phyloP scores from a whole-genome alignment of 2,113 vertebrate species.

The Cichladusa arquata region DNA sequence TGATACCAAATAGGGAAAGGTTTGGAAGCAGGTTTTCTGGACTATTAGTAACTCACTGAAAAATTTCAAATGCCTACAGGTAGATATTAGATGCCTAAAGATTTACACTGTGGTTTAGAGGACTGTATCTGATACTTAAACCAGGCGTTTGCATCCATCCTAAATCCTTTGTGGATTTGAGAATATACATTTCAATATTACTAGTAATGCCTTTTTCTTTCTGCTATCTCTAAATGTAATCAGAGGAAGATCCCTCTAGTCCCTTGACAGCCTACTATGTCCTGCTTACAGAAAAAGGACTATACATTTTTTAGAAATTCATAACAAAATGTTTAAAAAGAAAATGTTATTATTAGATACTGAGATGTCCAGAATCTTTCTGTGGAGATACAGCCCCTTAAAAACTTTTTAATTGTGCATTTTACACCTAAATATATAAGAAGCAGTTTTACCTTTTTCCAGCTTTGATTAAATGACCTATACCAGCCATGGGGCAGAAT shows the following conservation, averaged over 20 bases:
- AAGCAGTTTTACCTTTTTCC: neutral
- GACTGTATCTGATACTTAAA: neutral
- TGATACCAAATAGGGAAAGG: neutral
- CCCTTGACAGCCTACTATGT: neutral
- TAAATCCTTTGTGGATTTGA: neutral
- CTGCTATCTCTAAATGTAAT: neutral
- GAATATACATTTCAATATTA: neutral
- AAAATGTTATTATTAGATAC: neutral
- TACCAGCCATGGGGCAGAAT: neutral
- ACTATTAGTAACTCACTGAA: neutral
- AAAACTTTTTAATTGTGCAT: neutral
- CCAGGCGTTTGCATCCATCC: neutral
- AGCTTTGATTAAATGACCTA: neutral
- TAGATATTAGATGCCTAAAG: neutral
- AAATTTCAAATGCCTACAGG: neutral
- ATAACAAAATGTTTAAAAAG: fast-evolving
- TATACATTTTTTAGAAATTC: neutral
- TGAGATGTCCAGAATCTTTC: neutral
- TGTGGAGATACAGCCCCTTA: neutral
- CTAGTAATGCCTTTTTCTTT: neutral
- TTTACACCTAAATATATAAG: neutral
- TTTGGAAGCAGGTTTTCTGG: neutral
- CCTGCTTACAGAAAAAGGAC: neutral
- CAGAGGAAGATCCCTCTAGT: neutral
- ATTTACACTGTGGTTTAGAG: neutral